Evolutionary conservation across 2,888 invertebrate genomes (phyloP).

Genomic region (Drosophila percnosoma): DNA sequence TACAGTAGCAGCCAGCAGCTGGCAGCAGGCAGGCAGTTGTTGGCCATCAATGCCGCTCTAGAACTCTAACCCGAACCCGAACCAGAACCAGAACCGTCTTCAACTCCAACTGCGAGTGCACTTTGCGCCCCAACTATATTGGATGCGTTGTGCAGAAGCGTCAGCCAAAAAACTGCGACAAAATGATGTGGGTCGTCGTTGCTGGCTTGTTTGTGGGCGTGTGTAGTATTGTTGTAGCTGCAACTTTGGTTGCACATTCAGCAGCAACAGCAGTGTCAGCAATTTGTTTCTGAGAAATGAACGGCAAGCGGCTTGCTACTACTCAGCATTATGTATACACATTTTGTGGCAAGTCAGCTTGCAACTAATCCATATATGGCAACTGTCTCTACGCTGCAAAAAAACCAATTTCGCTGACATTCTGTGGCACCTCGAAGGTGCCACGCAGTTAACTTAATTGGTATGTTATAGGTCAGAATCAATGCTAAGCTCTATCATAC

Average conservation of each 20-base stretch:
- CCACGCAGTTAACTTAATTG: conserved; percentile 50
- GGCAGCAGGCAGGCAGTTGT: conserved; percentile 57
- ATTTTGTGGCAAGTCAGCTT: conserved; percentile 72
- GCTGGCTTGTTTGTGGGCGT: conserved; percentile 31
- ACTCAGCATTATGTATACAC: conserved; percentile 60
- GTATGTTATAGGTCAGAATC: conserved; percentile 50
- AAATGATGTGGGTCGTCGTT: conserved; percentile 75
- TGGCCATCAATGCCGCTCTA: conserved; percentile 41
- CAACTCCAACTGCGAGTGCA: conserved; percentile 10
- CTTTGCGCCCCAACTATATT: conserved; percentile 24
- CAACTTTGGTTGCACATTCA: conserved; percentile 79
- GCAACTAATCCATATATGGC: conserved; percentile 19
- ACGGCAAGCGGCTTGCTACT: conserved; percentile 56
- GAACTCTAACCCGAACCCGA: conserved; percentile 2
- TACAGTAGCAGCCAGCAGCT: conserved; percentile 42
- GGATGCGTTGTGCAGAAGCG: conserved; percentile 42
- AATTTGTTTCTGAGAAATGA: conserved; percentile 60
- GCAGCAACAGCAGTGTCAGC: conserved; percentile 52
- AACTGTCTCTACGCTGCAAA: conserved; percentile 59
- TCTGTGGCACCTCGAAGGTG: conserved; percentile 64
- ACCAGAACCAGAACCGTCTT: conserved; percentile 11
- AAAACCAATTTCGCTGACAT: conserved; percentile 39
- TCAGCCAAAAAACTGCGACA: conserved; percentile 68
- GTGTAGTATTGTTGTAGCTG: conserved; percentile 50
- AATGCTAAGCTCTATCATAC: conserved; percentile 33